Evolutionary conservation across 2,888 invertebrate genomes (phyloP).

Genomic region (Caenorhabditis zanzibari): DNA sequence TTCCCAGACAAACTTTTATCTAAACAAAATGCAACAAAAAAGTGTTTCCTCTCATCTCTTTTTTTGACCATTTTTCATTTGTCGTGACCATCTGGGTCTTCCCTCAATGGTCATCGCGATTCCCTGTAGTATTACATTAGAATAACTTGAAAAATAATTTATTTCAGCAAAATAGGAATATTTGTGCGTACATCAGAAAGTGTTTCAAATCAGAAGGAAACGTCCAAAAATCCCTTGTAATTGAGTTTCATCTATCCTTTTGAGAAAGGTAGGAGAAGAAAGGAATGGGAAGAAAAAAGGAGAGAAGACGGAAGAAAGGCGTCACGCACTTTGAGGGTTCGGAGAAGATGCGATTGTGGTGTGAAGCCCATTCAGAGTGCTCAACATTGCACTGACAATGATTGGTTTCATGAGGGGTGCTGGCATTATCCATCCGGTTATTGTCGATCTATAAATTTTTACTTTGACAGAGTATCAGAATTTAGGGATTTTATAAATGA

Average conservation of each 20-base stretch:
- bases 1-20: neutral
- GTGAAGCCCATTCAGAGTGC: neutral
- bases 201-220: neutral
- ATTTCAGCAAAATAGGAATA: neutral
- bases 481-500: too few relatives aligned
- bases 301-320: neutral
- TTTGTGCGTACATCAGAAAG: neutral
- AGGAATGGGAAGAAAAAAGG: neutral
- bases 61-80: neutral
- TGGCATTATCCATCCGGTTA: conserved; percentile 25
- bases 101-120: neutral
- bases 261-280: neutral
- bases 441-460: neutral
- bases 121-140: neutral
- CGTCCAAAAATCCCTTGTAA: neutral
- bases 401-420: conserved; percentile 31
- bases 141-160: neutral
- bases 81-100: conserved; percentile 4
- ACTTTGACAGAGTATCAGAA: too few relatives aligned
- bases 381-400: conserved; percentile 27
- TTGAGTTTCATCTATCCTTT: conserved; percentile 10
- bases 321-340: conserved; percentile 1
- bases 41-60: too few relatives aligned
- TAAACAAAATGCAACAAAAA: conserved; percentile 18
- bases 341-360: neutral